phyloP scores from a whole-genome alignment of 2,888 invertebrate genomes.

The Andricus curvator region DNA sequence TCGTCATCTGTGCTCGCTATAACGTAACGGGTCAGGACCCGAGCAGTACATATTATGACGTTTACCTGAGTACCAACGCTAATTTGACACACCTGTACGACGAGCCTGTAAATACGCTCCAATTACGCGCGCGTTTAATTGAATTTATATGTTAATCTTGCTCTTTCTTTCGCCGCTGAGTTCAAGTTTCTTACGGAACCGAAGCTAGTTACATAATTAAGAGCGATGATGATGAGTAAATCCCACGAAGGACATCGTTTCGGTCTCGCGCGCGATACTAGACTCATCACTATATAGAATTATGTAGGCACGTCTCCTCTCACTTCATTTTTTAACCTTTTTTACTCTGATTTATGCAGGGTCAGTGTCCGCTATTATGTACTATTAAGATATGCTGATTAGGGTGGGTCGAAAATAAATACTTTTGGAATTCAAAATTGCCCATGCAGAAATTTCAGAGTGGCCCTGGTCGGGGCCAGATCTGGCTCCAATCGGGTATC shows the following conservation, averaged over 20 bases:
- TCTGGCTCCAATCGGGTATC: too few relatives aligned
- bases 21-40: conserved; percentile 56
- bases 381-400: background rate
- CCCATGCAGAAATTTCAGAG: too few relatives aligned
- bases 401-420: too few relatives aligned
- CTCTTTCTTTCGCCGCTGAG: conserved; percentile 23
- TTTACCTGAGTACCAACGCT: conserved; percentile 48
- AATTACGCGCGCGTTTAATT: conserved; percentile 54
- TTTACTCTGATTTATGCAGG: background rate
- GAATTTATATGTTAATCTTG: conserved; percentile 52
- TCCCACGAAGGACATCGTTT: conserved; percentile 30
- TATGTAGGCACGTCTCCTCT: background rate
- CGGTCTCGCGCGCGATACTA: background rate
- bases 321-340: background rate
- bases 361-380: background rate
- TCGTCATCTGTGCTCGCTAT: conserved; percentile 54
- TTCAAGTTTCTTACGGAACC: conserved; percentile 33
- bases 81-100: conserved; percentile 56
- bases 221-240: conserved; percentile 33
- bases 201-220: conserved; percentile 30
- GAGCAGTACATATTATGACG: conserved; percentile 20
- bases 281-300: conserved; percentile 8
- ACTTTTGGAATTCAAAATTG: too few relatives aligned
- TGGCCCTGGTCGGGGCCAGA: too few relatives aligned
- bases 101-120: conserved; percentile 54